A percentile compares a stretch with the other conserved stretches of the same genome.
Conservation (phyloP, 2,797 vertebrate genomes). For the Poeciliopsis paucimaculata region DNA sequence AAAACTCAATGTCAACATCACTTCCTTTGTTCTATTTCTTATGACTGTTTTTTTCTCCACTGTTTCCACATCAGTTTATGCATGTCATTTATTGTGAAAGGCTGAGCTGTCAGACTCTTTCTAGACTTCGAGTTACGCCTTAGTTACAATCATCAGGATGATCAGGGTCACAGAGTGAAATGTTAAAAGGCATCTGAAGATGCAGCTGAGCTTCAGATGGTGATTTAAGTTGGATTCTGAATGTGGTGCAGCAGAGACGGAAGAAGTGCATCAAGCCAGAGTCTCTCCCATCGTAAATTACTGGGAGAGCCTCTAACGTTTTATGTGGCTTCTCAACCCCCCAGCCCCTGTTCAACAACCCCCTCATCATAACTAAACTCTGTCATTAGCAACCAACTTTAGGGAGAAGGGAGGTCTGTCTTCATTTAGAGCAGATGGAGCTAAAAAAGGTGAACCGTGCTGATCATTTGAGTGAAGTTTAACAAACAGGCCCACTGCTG, state of each 20-base stretch:
- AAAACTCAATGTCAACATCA: neutral
- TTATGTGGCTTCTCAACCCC: conserved; percentile 71
- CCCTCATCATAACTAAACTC: conserved; percentile 70
- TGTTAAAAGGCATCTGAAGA: conserved; percentile 22
- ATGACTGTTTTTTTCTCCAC: conserved; percentile 1
- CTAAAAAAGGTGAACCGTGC: neutral
- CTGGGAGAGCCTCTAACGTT: conserved; percentile 57
- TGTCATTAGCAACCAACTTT: conserved; percentile 77
- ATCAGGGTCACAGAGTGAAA: conserved; percentile 4
- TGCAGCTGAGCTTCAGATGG: conserved; percentile 22
- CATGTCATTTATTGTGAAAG: neutral
- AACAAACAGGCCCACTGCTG: neutral
- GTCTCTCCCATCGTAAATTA: conserved; percentile 76
- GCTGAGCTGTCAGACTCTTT: conserved; percentile 8
- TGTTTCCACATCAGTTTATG: conserved; percentile 2
- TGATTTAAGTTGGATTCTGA: conserved; percentile 37
- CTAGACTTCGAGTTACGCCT: neutral
- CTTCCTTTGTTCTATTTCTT: neutral
- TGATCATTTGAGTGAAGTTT: neutral
- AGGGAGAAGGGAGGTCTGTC: conserved; percentile 43
- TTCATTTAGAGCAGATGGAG: conserved; percentile 41
- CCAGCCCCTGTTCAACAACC: conserved; percentile 49
- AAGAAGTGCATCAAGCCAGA: conserved; percentile 55
- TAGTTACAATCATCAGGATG: neutral
- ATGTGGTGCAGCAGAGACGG: conserved; percentile 52